A percentile compares a stretch with the other conserved stretches of the same genome.
phyloP scores from a whole-genome alignment of 2,113 vertebrate genomes.

The Otis tarda region DNA sequence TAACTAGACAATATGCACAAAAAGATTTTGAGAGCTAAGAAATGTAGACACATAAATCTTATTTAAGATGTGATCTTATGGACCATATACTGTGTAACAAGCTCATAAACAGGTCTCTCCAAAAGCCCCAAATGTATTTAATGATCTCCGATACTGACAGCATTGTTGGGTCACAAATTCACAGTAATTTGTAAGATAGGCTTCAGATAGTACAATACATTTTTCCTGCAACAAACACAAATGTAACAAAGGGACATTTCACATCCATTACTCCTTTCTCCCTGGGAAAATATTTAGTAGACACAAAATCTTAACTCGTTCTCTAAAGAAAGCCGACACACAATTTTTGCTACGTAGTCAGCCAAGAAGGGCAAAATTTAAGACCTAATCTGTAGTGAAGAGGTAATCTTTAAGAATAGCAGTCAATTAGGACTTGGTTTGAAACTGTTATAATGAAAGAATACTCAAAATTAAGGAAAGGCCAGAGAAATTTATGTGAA shows the following conservation, averaged over 20 bases:
- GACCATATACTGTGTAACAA: not conserved
- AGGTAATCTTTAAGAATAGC: not conserved
- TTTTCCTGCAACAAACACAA: not conserved
- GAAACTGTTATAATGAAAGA: not conserved
- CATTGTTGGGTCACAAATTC: not conserved
- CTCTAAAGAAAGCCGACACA: not conserved
- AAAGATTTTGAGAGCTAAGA: not conserved
- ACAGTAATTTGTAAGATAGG: not conserved
- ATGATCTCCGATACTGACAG: not conserved
- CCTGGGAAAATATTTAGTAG: not conserved
- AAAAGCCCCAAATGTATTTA: not conserved
- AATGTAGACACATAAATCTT: not conserved
- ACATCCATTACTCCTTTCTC: not conserved
- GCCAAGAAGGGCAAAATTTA: not conserved
- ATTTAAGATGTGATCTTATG: not conserved
- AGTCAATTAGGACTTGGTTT: not conserved
- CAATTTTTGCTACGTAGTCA: not conserved
- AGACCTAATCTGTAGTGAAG: not conserved
- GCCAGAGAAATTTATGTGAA: not conserved
- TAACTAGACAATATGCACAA: not conserved
- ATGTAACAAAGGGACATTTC: not conserved
- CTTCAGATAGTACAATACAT: not conserved
- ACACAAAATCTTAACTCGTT: not conserved
- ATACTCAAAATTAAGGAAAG: not conserved
- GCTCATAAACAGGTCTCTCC: not conserved